Base-by-base conservation (phyloP, 1,140 invertebrate genomes). In the Ruditapes philippinarum region DNA sequence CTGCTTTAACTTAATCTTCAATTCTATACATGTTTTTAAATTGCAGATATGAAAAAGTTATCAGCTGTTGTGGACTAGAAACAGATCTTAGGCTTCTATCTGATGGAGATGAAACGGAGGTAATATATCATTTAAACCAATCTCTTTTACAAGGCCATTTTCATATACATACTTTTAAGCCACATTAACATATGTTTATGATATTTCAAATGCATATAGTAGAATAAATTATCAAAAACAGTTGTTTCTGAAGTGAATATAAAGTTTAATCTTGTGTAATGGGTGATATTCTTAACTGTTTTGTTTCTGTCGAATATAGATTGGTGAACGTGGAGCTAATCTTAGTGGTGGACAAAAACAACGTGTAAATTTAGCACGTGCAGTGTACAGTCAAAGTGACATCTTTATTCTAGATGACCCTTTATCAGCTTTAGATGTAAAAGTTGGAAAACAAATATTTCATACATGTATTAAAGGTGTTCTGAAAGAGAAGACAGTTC, bases 281-380 rank as follows among this genome's bases (percentile, higher is more conserved):
- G n/a, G n/a, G n/a, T n/a, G n/a, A n/a, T n/a, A n/a, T n/a, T n/a
- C n/a, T n/a, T n/a, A n/a, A n/a, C n/a, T n/a, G n/a, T n/a, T n/a
- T n/a, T n/a, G n/a, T n/a, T n/a, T n/a, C n/a, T n/a, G n/a, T n/a
- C n/a, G n/a, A n/a, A n/a, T 65, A 12, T 36, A 93, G 92, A 94
- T 99, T 22, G 98, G 98, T 0, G 98, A 98, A 38, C 87, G 94
- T 86, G 98, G 98, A 65, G 99, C 99, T 91, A 99, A 99, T 96
- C 96, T 99, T 68, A 99, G 98, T 70, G 99, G 99, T 70, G 99
- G 99, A 49, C 99, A 99, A 94, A 99, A 99, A 94, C 98, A 99
- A 95, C 97, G 99, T 91, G 98, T 99, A 17, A 98, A 98, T 88
- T 96, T 99, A 40, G 99, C 99, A 0, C 96, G 99, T 93, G 98